Evolutionary conservation across 2,888 invertebrate species (phyloP).

Genomic region (Rosalia funebris): DNA sequence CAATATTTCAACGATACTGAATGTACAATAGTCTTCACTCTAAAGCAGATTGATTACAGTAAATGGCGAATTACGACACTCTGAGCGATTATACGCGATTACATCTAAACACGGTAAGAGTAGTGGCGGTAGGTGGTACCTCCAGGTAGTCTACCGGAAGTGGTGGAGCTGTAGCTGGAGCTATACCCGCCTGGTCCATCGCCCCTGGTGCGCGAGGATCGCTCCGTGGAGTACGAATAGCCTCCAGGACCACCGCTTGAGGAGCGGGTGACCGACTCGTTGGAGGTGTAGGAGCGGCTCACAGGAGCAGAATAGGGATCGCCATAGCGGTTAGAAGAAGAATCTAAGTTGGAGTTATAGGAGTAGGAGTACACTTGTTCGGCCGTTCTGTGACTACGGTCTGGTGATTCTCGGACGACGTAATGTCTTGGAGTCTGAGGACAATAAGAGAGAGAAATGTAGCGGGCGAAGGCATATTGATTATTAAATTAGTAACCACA

Average conservation of each 20-base stretch:
- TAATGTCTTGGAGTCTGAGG: constrained; percentile 90
- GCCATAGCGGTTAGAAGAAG: constrained; percentile 63
- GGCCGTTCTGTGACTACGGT: constrained; percentile 75
- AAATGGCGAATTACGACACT: background rate
- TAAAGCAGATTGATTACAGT: constrained; percentile 17
- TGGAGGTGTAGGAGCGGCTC: constrained; percentile 74
- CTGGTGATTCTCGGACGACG: constrained; percentile 82
- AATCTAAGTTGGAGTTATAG: constrained; percentile 73
- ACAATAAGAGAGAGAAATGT: constrained; percentile 58
- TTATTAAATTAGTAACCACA: too few species aligned
- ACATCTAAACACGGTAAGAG: constrained; percentile 83
- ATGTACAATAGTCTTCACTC: background rate
- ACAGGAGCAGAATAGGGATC: constrained; percentile 70
- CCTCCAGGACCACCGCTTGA: constrained; percentile 74
- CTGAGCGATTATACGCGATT: constrained; percentile 6
- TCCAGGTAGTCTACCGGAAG: constrained; percentile 83
- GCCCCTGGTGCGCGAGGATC: constrained; percentile 75
- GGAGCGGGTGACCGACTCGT: constrained; percentile 75
- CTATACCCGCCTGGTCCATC: constrained; percentile 82
- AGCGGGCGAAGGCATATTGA: too few species aligned
- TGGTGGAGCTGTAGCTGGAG: constrained; percentile 80
- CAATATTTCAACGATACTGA: constrained; percentile 13
- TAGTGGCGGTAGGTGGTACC: constrained; percentile 86
- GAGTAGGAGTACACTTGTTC: constrained; percentile 89
- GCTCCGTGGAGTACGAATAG: constrained; percentile 79